Base-by-base conservation (phyloP, 2,113 vertebrate species). In the Chrysemys picta region DNA sequence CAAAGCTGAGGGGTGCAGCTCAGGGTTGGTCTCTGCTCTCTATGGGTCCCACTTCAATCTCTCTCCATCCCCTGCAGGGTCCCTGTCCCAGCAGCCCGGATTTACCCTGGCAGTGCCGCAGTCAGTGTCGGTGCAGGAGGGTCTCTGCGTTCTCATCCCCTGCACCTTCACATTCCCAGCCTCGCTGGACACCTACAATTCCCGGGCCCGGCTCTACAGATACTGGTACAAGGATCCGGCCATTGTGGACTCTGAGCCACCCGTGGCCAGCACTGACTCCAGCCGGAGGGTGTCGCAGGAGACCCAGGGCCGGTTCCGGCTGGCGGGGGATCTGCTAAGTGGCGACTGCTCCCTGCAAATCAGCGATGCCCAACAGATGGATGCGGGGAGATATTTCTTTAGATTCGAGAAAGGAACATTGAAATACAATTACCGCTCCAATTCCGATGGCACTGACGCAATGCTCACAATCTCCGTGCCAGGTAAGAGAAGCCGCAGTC, bases 61-160 rank as follows among this genome's bases (percentile, higher is more conserved):
- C 24, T 16, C 10, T n/a, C 10, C 0, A 24, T 21, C 69, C 47
- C 42, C 14, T 49, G 14, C 42, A 90, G 89, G 24, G 56, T 6
- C 69, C 81, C 50, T 56, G 27, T 24, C 31, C 85, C 76, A 56
- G n/a, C 0, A 1, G 2, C 0, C 0, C 1, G 0, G 0, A 1
- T 82, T 6, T 53, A 0, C 0, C 2, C 10, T 94, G 59, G 0
- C 1, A 0, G 8, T 50, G 6, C 5, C 0, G 4, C 1, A 0
- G 1, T 0, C 8, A 0, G 27, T 95, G 80, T 49, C 1, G 0
- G 85, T 95, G 42, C 83, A 75, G 29, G 76, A 82, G 6, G 89
- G 88, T 1, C 27, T 79, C 49, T 81, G 54, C 4, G 17, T 62
- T 24, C 1, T 0, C 1, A 53, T 95, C 29, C 7, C 76, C 72